Base-by-base conservation (phyloP, 2,113 vertebrate species). In the Tamias sibiricus region DNA sequence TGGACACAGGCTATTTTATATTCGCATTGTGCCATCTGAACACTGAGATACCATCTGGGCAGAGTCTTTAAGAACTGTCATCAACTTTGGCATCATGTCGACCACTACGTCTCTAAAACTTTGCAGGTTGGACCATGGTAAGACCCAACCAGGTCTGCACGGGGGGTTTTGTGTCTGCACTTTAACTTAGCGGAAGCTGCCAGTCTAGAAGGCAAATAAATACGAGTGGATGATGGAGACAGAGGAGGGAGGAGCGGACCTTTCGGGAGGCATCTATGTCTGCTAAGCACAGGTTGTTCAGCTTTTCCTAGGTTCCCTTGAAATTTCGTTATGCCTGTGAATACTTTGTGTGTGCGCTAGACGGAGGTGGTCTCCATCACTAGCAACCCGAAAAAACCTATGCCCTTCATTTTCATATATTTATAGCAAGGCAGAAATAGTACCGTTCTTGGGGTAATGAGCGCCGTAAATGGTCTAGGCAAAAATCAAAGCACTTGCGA, bases 171-270 rank as follows among this genome's bases (percentile, higher is more conserved):
- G 30, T 9, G 52, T 37, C 30, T 49, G 16, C 7, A 6, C 35
- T 24, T 32, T 4, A 12, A 40, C 47, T 69, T 14, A 40, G 44
- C 14, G 42, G 14, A 68, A 42, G 10, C 35, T 79, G 8, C 9
- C 44, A 17, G 0, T 32, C 22, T 37, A 20, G 59, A 42, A 71
- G 24, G 62, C 64, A 17, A 6, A 59, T 5, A 17, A 6, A 59
- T 5, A 32, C 30, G 12, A 71, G 35, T 19, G 35, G n/a, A 17
- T 4, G 4, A 7, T 17, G 9, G 6, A 35, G 75, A 6, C 22
- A 10, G 10, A 12, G 4, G 19, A 68, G 44, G 0, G 28, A 14
- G 59, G 28, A 14, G 59, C 0, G 24, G 0, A 8, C 4, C 1
- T n/a, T 77, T 64, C 19, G 3, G 20, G 1, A 16, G 4, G 13